Evolutionary conservation across 2,888 invertebrate genomes (phyloP), one percentile per base, ranked within the genome.

Genomic region (Stratiomys singularior): DNA sequence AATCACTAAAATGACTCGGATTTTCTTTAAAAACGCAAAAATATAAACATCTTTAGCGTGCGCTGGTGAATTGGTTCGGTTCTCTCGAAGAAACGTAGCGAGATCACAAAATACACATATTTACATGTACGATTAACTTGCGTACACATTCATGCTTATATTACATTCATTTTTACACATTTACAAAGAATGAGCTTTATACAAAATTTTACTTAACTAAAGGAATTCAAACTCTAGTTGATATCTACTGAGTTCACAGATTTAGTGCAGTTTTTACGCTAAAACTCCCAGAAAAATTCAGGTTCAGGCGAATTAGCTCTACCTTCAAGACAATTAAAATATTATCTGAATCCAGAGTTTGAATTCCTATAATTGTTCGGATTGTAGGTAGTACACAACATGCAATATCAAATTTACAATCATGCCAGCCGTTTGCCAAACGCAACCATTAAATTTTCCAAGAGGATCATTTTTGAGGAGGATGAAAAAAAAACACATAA

Each of bases 381-480:
- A 37, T 15, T 9, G 2, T 52, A 52, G 4, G 52, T 52, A 52
- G 21, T 60, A 23, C 1, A 60, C 28, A 28, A 69, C 69, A 46
- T 69, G 69, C 69, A 69, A 25, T 13, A 46, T 69, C 69, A 69
- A 66, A 66, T 66, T 66, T 37, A 66, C 37, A n/a, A 66, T 21
- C 69, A 69, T 69, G 69, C 69, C 47, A 47, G 13, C 25, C 47
- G n/a, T 44, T 47, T 13, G 44, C 44, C 44, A 44, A 66, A 44
- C 66, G 44, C n/a, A 30, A 66, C 11, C 30, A 37, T n/a, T 13
- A 37, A 37, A 66, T 18, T n/a, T 37, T 69, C 69, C 15, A 23
- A 30, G 25, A 69, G 69, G 69, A 69, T 69, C 69, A 46, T 69
- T 69, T 69, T 47, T 27, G 25, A 46, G 25, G 69, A 47, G 69